phyloP scores from a whole-genome alignment of 2,888 invertebrate species.

The Mythimna loreyi region DNA sequence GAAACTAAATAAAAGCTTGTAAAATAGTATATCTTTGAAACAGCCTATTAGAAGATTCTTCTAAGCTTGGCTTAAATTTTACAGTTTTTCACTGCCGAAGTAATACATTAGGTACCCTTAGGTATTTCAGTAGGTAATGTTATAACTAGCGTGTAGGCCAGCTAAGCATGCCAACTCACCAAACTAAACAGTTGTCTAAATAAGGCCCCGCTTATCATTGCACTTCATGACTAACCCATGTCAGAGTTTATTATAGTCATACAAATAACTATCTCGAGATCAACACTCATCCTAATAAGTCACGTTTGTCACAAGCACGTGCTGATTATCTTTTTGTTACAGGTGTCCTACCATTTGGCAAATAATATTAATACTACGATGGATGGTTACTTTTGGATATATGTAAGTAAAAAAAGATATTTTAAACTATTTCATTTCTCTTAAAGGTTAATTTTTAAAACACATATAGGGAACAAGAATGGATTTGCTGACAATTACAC shows the following conservation, averaged over 20 bases:
- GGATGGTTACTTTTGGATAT: background rate
- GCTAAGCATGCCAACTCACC: too few species aligned
- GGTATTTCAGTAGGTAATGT: too few species aligned
- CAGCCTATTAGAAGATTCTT: too few species aligned
- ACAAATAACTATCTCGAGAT: constrained; percentile 30
- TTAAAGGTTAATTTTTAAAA: background rate
- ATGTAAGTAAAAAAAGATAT: constrained; percentile 1
- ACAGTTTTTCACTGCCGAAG: too few species aligned
- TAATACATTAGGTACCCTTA: too few species aligned
- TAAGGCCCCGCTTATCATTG: constrained; percentile 17
- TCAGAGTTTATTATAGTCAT: too few species aligned
- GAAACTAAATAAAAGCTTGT: too few species aligned
- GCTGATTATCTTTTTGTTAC: constrained; percentile 35
- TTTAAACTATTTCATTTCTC: background rate
- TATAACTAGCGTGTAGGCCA: too few species aligned
- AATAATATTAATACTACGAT: background rate
- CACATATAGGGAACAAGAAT: too few species aligned
- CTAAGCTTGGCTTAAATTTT: too few species aligned
- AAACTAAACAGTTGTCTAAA: background rate
- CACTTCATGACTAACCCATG: constrained; percentile 8
- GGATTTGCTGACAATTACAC: too few species aligned
- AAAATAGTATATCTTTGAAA: too few species aligned
- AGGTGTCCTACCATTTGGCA: background rate
- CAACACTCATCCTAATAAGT: constrained; percentile 8
- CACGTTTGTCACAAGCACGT: background rate